A percentile compares a stretch with the other conserved stretches of the same genome.
Evolutionary conservation across 1,140 invertebrate genomes (phyloP).

Genomic region (Mycetomoellerius zeteki): DNA sequence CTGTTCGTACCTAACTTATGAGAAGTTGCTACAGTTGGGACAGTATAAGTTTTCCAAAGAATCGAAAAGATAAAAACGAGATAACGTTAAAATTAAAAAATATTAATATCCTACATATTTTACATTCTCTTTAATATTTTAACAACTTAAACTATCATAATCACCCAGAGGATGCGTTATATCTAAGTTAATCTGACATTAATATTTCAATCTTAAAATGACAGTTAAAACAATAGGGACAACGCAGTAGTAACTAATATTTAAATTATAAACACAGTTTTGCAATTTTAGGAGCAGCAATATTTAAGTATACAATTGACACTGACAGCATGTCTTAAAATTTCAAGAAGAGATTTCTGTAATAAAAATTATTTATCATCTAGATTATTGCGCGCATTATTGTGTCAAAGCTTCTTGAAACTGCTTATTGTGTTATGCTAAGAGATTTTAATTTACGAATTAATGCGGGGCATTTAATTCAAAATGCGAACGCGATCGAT

Average conservation of each 20-base stretch:
- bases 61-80: not conserved
- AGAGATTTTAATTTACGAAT: not conserved
- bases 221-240: not conserved
- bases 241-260: not conserved
- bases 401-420: not conserved
- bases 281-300: not conserved
- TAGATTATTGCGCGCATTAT: not conserved
- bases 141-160: not conserved
- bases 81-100: not conserved
- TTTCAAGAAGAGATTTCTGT: not conserved
- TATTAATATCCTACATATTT: too few species aligned
- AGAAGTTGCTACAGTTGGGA: conserved; percentile 9
- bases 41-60: conserved; percentile 22
- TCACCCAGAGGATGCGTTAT: not conserved
- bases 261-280: not conserved
- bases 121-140: not conserved
- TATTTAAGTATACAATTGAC: not conserved
- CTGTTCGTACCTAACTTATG: conserved; percentile 49
- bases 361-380: conserved; percentile 1
- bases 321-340: not conserved
- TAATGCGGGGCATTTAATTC: conserved; percentile 16
- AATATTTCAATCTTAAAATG: conserved; percentile 1
- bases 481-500: conserved; percentile 41
- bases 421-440: not conserved
- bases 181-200: conserved; percentile 17